phyloP scores from a whole-genome alignment of 2,797 vertebrate genomes.

The Cercopithecus diana region DNA sequence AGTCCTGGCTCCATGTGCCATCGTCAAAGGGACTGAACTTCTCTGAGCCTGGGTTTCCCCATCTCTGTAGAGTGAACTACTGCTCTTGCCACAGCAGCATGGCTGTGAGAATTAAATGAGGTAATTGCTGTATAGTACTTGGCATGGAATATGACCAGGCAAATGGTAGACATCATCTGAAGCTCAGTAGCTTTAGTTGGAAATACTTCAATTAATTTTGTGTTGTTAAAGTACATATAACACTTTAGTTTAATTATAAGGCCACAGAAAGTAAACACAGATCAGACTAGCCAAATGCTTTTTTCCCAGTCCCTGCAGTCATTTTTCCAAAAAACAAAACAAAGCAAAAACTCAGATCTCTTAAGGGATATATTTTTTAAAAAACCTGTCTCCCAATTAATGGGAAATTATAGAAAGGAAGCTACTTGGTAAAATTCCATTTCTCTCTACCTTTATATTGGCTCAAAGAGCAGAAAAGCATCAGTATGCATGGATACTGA shows the following conservation, averaged over 20 bases:
- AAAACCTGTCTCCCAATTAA: not conserved
- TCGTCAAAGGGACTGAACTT: not conserved
- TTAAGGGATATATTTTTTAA: not conserved
- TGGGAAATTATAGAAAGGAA: conserved; percentile 5
- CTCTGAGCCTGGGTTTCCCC: not conserved
- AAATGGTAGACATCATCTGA: not conserved
- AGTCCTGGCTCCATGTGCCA: not conserved
- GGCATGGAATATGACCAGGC: not conserved
- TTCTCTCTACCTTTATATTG: not conserved
- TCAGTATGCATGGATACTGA: not conserved
- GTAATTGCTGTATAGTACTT: not conserved
- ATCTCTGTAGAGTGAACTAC: not conserved
- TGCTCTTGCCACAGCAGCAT: not conserved
- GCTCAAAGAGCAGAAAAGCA: not conserved
- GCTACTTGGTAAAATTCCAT: not conserved
- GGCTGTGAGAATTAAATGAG: not conserved
- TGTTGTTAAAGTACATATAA: not conserved
- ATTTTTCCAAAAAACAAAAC: not conserved
- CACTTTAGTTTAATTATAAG: conserved; percentile 21
- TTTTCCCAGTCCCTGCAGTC: not conserved
- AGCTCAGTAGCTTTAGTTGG: not conserved
- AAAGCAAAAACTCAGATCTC: not conserved
- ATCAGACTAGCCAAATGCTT: not conserved
- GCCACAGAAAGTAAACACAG: not conserved
- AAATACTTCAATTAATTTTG: not conserved